These are phyloP conservation scores for Oscheius sp. DNA, from an alignment of 1,140 invertebrate species.

Conservation along the genomic window DNA sequence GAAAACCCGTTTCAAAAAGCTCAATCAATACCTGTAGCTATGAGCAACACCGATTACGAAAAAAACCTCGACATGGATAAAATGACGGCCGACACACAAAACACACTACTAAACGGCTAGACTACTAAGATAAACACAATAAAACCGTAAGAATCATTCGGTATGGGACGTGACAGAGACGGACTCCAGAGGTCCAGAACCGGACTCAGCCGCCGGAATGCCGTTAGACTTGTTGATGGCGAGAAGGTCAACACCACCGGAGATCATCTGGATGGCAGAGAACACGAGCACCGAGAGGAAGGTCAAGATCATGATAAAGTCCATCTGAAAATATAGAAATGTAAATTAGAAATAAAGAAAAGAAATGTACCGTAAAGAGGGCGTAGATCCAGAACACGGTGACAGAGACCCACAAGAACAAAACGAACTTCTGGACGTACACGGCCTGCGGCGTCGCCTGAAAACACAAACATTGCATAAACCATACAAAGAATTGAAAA, in stretches of 20 bases:
- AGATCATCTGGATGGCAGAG: background rate
- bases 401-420: background rate
- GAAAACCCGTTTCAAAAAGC: too few relatives aligned
- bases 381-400: background rate
- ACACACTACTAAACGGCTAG: too few relatives aligned
- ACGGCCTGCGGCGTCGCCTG: background rate
- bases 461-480: background rate
- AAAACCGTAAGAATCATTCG: too few relatives aligned
- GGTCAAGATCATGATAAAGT: background rate
- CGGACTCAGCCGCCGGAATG: background rate
- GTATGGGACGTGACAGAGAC: too few relatives aligned
- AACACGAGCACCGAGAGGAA: background rate
- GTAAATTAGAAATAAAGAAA: conserved; percentile 2
- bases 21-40: too few relatives aligned
- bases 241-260: conserved; percentile 24
- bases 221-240: conserved; percentile 23
- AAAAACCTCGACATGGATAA: too few relatives aligned
- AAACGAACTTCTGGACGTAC: background rate
- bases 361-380: background rate
- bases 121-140: too few relatives aligned
- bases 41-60: too few relatives aligned
- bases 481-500: background rate
- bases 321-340: background rate
- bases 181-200: background rate
- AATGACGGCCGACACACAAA: too few relatives aligned